These are phyloP conservation scores for Mesoclemmys tuberculata DNA, from an alignment of 2,113 vertebrate genomes.

Conservation along the genomic window DNA sequence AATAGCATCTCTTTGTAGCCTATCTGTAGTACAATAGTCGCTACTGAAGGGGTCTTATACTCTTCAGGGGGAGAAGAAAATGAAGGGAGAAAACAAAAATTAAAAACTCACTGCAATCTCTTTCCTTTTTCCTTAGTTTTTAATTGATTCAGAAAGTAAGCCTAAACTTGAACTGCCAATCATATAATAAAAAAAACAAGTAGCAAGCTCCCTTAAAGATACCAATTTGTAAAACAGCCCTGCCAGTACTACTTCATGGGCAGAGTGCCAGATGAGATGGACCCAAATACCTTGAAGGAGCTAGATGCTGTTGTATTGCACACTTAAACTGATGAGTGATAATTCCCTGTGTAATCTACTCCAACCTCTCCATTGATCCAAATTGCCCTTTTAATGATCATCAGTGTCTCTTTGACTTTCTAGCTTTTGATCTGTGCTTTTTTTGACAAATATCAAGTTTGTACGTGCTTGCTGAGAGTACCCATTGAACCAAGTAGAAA, in stretches of 20 bases:
- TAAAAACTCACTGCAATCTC: neutral
- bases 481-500: slow-evolving; percentile 6
- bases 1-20: neutral
- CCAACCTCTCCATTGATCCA: neutral
- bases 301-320: neutral
- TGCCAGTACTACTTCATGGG: neutral
- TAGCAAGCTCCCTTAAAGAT: neutral
- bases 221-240: neutral
- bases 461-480: neutral
- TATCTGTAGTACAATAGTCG: neutral
- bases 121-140: neutral
- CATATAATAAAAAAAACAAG: neutral
- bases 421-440: neutral
- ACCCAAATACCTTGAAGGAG: neutral
- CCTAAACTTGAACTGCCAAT: neutral
- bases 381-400: neutral
- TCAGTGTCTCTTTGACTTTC: neutral
- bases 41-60: neutral
- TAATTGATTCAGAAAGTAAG: neutral
- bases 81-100: neutral
- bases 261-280: neutral
- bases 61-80: fast-evolving
- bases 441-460: neutral
- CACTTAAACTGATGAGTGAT: neutral
- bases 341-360: neutral